Evolutionary conservation across 2,797 vertebrate species (phyloP).

Genomic region (Spheniscus humboldti): DNA sequence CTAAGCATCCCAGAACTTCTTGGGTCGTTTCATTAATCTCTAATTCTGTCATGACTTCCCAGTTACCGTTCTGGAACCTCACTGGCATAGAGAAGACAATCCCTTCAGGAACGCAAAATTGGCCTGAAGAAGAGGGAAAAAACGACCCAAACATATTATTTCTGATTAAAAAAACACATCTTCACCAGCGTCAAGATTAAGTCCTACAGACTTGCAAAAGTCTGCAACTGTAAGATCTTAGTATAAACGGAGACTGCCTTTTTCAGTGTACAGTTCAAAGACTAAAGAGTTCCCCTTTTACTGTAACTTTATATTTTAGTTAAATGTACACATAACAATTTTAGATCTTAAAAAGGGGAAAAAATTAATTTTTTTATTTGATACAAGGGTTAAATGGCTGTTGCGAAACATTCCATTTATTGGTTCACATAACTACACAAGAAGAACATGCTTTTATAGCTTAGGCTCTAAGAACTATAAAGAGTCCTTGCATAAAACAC

Average conservation of each 20-base stretch:
- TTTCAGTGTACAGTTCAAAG: background rate
- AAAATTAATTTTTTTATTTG: background rate
- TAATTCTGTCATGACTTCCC: constrained; percentile 74
- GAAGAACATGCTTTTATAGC: background rate
- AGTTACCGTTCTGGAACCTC: constrained; percentile 78
- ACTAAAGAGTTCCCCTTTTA: background rate
- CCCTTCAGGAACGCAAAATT: constrained; percentile 77
- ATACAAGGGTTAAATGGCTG: background rate
- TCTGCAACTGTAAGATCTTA: background rate
- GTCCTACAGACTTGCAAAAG: background rate
- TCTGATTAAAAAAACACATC: background rate
- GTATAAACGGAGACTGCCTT: background rate
- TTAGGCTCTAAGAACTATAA: background rate
- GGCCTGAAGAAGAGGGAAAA: constrained; percentile 69
- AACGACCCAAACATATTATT: background rate
- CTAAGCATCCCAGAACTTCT: constrained; percentile 66
- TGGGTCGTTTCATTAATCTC: constrained; percentile 64
- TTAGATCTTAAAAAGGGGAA: background rate
- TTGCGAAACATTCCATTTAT: background rate
- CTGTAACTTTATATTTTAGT: background rate
- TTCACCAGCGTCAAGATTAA: background rate
- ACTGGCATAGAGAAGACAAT: constrained; percentile 88
- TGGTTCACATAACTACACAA: background rate
- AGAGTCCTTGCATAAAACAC: background rate
- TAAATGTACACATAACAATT: background rate